phyloP scores from a whole-genome alignment of 2,888 invertebrate species.

The Scaptomyza parva region DNA sequence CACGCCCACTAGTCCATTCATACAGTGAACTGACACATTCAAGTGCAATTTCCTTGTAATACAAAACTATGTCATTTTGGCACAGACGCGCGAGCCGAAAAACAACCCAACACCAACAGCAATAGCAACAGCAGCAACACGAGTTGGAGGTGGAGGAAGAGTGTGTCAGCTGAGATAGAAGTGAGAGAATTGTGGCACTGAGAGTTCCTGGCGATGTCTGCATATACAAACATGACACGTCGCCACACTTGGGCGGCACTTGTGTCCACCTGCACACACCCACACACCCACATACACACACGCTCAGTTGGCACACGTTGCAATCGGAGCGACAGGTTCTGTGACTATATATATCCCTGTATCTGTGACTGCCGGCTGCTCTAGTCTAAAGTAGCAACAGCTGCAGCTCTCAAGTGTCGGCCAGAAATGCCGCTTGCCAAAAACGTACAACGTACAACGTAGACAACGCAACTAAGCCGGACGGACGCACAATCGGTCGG shows the following conservation, averaged over 20 bases:
- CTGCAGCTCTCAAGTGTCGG: constrained; percentile 38
- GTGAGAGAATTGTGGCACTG: constrained; percentile 39
- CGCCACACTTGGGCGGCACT: constrained; percentile 67
- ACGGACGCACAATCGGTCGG: constrained; percentile 2
- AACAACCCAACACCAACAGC: constrained; percentile 15
- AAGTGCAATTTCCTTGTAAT: constrained; percentile 82
- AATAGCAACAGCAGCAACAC: constrained; percentile 9
- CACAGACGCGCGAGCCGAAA: constrained; percentile 55
- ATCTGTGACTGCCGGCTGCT: constrained; percentile 27
- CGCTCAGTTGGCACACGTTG: constrained; percentile 42
- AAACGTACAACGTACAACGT: constrained; percentile 25
- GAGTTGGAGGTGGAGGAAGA: constrained; percentile 1
- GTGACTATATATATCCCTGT: constrained; percentile 21
- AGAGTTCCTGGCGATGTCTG: constrained; percentile 43
- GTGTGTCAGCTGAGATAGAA: constrained; percentile 38
- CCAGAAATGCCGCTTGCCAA: constrained; percentile 34
- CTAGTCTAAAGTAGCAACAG: constrained; percentile 22
- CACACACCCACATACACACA: not conserved
- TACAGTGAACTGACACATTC: constrained; percentile 63
- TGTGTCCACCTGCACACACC: constrained; percentile 60
- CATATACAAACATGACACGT: constrained; percentile 75
- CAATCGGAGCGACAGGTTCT: constrained; percentile 35
- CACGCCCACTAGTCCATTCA: constrained; percentile 54
- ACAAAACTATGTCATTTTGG: constrained; percentile 79
- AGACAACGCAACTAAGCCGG: constrained; percentile 39